Conservation (phyloP, 1,140 invertebrate species). For the Idris sp. region DNA sequence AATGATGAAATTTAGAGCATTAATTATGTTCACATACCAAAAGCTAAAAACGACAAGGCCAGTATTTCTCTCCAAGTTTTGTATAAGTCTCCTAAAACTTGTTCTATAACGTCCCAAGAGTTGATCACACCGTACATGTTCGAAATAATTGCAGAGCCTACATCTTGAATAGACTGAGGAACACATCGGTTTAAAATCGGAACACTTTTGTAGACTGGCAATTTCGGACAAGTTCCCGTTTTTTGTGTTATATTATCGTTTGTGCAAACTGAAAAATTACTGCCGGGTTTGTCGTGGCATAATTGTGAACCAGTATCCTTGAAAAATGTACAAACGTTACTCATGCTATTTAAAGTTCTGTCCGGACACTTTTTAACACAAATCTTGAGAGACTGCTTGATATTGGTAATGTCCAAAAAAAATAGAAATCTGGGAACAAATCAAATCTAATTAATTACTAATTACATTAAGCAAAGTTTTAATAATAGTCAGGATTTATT, state of each 20-base stretch:
- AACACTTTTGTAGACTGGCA: conserved; percentile 85
- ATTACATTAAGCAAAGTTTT: no score
- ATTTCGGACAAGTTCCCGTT: conserved; percentile 84
- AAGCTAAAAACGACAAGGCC: conserved; percentile 87
- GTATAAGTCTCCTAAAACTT: conserved; percentile 92
- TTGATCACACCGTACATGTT: conserved; percentile 90
- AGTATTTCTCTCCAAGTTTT: conserved; percentile 91
- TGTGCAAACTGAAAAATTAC: conserved; percentile 71
- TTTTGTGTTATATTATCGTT: conserved; percentile 79
- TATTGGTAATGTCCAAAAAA: conserved; percentile 88
- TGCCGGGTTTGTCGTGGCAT: conserved; percentile 82
- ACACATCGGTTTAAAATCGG: conserved; percentile 93
- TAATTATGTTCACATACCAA: conserved; percentile 80
- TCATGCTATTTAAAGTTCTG: conserved; percentile 80
- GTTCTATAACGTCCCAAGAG: conserved; percentile 91
- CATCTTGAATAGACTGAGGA: conserved; percentile 83
- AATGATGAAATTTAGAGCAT: no score
- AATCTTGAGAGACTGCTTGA: conserved; percentile 88
- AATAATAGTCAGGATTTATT: no score
- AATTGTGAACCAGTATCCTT: conserved; percentile 84
- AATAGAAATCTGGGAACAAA: conserved; percentile 83
- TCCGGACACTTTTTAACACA: conserved; percentile 94
- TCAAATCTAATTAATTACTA: neutral
- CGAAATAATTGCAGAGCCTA: conserved; percentile 81
- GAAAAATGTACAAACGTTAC: conserved; percentile 88